Evolutionary conservation across 2,797 vertebrate species (phyloP), one percentile per base, ranked within the genome.

Genomic region (Borostomias antarcticus): DNA sequence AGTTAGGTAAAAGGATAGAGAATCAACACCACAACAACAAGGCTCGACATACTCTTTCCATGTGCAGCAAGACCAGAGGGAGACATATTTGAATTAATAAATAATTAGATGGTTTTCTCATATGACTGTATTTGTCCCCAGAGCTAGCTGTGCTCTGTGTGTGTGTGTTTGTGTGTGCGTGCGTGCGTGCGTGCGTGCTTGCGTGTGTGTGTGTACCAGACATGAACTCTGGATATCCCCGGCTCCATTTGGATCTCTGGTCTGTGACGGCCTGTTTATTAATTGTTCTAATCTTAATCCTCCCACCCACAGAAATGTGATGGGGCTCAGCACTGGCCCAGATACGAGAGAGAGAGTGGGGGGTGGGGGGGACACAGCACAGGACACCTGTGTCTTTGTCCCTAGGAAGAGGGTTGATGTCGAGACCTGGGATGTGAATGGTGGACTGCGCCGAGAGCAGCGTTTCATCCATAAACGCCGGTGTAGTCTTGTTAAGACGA

Each of bases 11-110:
- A 53, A 53, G 26, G 25, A n/a, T n/a, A n/a, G 11, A 26, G 11
- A 53, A 28, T 53, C 51, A 4, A 29, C 23, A 21, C 26, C 1
- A 5, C 26, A 15, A 28, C 26, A 53, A 28, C 51, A 53, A n/a
- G 10, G 37, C 11, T 40, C 2, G 10, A 40, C 37, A 10, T 40
- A 40, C 37, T 40, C 17, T 40, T 73, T 82, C 77, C 51, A 3
- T 43, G 58, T 77, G 70, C 15, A 3, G 4, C 37, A 5, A 52
- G 25, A 68, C 62, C 76, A 67, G n/a, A 62, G 67, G 74, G 76
- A 66, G 66, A 15, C 69, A 78, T 77, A 71, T 82, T 80, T 77
- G 70, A 53, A 82, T 84, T 77, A 86, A 85, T 84, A 77, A 82
- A 79, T 81, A 61, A 84, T 76, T 3, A 4, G 32, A 4, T 68